phyloP scores from a whole-genome alignment of 2,113 vertebrate genomes.

The Lagopus leucura region DNA sequence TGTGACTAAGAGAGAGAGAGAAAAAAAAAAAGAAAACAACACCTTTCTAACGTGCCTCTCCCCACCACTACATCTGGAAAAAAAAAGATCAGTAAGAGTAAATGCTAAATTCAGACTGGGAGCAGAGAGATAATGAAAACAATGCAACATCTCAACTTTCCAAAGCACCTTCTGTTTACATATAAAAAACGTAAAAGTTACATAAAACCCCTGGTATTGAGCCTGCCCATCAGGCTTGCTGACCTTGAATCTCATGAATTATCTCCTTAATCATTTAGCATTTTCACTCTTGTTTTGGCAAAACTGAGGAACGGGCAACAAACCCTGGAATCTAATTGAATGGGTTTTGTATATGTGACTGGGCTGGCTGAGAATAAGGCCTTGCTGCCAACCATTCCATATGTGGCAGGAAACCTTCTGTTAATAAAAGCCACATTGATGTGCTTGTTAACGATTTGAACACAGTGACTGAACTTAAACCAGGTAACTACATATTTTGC shows the following conservation, averaged over 20 bases:
- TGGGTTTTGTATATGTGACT: background rate
- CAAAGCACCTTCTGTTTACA: background rate
- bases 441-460: slow-evolving; percentile 42
- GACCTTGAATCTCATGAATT: background rate
- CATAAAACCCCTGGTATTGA: background rate
- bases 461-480: slow-evolving; percentile 51
- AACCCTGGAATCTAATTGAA: background rate
- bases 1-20: background rate
- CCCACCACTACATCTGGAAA: background rate
- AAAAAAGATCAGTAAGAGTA: background rate
- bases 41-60: background rate
- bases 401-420: slow-evolving; percentile 39
- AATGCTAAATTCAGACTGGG: background rate
- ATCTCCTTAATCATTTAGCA: background rate
- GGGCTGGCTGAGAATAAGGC: background rate
- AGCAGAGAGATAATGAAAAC: background rate
- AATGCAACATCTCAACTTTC: background rate
- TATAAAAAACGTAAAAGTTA: background rate
- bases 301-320: background rate
- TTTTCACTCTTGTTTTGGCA: background rate
- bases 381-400: slow-evolving; percentile 18
- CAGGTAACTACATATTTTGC: slow-evolving; percentile 40
- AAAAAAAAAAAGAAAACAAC: background rate
- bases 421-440: slow-evolving; percentile 51
- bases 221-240: background rate